phyloP scores from a whole-genome alignment of 2,797 vertebrate species.

The Danio kyathit region DNA sequence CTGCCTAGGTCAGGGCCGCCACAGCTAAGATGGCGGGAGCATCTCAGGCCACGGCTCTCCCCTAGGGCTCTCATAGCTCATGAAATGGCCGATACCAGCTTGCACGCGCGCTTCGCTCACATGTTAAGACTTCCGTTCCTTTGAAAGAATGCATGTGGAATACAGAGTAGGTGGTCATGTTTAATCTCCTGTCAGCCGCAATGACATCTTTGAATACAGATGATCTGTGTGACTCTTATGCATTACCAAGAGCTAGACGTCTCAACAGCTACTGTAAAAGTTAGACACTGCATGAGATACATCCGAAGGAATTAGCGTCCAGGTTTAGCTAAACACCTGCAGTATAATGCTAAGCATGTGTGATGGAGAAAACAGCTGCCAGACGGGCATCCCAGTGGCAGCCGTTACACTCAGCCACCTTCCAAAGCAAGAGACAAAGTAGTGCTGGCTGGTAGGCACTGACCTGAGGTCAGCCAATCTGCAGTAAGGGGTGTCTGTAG shows the following conservation, averaged over 20 bases:
- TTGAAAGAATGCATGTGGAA: constrained; percentile 31
- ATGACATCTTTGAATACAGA: constrained; percentile 51
- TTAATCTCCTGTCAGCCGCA: constrained; percentile 55
- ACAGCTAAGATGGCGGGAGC: constrained; percentile 82
- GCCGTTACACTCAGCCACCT: constrained; percentile 16
- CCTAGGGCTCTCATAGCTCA: constrained; percentile 67
- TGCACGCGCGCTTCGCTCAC: constrained; percentile 33
- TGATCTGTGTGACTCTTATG: constrained; percentile 21
- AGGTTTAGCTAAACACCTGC: constrained; percentile 40
- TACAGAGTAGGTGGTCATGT: constrained; percentile 36
- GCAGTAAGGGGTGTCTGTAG: constrained; percentile 52
- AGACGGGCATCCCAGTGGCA: constrained; percentile 5
- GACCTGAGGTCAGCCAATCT: constrained; percentile 55
- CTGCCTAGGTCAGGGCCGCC: constrained; percentile 75
- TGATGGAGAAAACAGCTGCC: constrained; percentile 38
- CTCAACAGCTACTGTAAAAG: constrained; percentile 1
- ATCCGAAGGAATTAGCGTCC: constrained; percentile 35
- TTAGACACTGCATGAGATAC: constrained; percentile 18
- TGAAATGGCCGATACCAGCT: constrained; percentile 75
- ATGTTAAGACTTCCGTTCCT: constrained; percentile 33
- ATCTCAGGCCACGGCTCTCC: constrained; percentile 78
- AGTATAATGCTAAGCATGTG: constrained; percentile 15
- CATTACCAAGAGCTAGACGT: constrained; percentile 21
- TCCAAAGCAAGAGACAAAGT: constrained; percentile 31
- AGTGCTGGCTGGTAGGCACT: constrained; percentile 37